Evolutionary conservation across 2,797 vertebrate species (phyloP), one percentile per base, ranked within the genome.

Genomic region (Sebastes steindachneri): DNA sequence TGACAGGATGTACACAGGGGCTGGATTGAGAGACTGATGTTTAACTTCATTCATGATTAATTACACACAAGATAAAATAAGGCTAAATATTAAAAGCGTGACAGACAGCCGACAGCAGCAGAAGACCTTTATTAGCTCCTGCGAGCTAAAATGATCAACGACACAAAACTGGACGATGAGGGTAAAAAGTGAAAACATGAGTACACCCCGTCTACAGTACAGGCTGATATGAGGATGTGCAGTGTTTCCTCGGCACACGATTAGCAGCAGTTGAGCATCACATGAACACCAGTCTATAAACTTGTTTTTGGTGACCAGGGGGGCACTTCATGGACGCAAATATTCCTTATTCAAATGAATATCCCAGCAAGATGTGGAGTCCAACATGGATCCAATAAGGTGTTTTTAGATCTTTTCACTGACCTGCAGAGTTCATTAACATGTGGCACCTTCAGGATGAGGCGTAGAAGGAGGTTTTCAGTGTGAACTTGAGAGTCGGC

Each of bases 241-340:
- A 21, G 25, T 9, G 28, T 75, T 54, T 71, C 64, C 60, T 77
- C 55, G 9, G 60, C 68, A 79, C 68, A 82, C 25, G 69, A n/a
- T 65, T 80, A 88, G 90, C 88, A 89, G 82, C 89, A 87, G 66
- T 33, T 51, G 51, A 31, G 77, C 28, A 28, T 75, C 71, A 75
- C 75, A 68, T 66, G 9, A 82, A 68, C 58, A 68, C 5, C n/a
- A 65, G 35, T 35, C 37, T 51, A 14, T 58, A 67, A 29, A 12
- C 19, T 51, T 53, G 26, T 6, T 58, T 11, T 15, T 35, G 26
- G 9, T 17, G 15, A 54, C 23, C 53, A 31, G 9, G 41, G 15
- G 17, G 17, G 28, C 28, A 31, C 15, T 66, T 73, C 26, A 68
- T 69, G 57, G 55, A 73, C 11, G 26, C 25, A 58, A 68, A 29